phyloP scores from a whole-genome alignment of 2,113 vertebrate species.

The Antennarius striatus region DNA sequence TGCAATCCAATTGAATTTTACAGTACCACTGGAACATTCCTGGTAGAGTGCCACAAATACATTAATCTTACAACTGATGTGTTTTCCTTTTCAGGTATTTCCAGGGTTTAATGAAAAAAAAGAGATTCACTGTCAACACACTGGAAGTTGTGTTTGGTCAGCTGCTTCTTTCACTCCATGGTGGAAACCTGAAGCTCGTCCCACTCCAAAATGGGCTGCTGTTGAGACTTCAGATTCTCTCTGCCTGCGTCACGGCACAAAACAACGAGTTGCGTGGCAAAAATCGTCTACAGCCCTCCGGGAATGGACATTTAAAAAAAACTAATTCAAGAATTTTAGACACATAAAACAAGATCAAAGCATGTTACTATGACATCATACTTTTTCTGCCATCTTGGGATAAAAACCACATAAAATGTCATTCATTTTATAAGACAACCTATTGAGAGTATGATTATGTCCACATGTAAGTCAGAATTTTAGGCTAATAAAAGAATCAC shows the following conservation, averaged over 20 bases:
- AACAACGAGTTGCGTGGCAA: neutral
- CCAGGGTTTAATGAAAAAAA: slow-evolving; percentile 45
- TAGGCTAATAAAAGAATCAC: neutral
- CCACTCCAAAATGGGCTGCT: slow-evolving; percentile 18
- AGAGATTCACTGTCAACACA: slow-evolving; percentile 33
- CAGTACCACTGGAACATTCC: neutral
- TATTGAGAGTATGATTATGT: neutral
- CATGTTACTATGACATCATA: neutral
- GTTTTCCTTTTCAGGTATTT: slow-evolving; percentile 55
- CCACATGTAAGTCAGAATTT: neutral
- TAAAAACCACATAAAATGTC: neutral
- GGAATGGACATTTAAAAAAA: neutral
- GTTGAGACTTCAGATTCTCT: slow-evolving; percentile 27
- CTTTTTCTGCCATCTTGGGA: slow-evolving; percentile 1
- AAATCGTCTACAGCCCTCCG: neutral
- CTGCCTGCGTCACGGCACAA: slow-evolving; percentile 8
- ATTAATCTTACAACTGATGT: slow-evolving; percentile 3
- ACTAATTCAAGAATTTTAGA: neutral
- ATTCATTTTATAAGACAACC: neutral
- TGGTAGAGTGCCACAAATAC: slow-evolving; percentile 13
- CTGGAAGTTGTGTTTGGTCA: slow-evolving; percentile 61
- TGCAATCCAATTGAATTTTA: slow-evolving; percentile 1
- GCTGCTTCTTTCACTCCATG: slow-evolving; percentile 44
- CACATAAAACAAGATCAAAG: slow-evolving; percentile 5
- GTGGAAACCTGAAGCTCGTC: slow-evolving; percentile 29